Evolutionary conservation across 2,888 invertebrate genomes (phyloP).

Genomic region (Vanessa cardui): DNA sequence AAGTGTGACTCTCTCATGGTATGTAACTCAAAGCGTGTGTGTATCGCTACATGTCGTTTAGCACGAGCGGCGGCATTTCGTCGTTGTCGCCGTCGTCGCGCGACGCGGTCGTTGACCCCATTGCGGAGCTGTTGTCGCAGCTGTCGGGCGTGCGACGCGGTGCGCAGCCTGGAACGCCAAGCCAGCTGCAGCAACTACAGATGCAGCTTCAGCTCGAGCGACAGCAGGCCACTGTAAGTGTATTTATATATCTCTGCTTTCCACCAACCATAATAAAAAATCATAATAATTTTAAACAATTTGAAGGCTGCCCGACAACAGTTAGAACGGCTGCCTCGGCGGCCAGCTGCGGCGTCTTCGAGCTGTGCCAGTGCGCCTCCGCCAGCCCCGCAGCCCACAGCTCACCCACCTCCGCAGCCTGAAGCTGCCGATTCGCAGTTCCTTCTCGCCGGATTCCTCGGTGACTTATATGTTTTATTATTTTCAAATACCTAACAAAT

Average conservation of each 20-base stretch:
- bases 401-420: constrained; percentile 66
- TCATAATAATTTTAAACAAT: background rate
- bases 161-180: constrained; percentile 84
- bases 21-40: constrained; percentile 30
- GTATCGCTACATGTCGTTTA: constrained; percentile 59
- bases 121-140: constrained; percentile 97
- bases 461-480: constrained; percentile 41
- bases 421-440: constrained; percentile 64
- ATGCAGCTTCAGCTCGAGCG: constrained; percentile 96
- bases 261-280: no score
- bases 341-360: constrained; percentile 87
- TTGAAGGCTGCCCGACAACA: constrained; percentile 92
- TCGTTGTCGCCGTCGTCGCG: constrained; percentile 94
- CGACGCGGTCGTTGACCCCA: constrained; percentile 97
- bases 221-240: constrained; percentile 89
- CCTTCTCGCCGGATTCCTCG: constrained; percentile 68
- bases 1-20: constrained; percentile 14
- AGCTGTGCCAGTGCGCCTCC: constrained; percentile 80
- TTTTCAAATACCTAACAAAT: no score
- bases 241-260: background rate
- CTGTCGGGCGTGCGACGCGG: constrained; percentile 95
- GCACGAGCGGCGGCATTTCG: constrained; percentile 92
- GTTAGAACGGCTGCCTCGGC: constrained; percentile 93
- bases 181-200: constrained; percentile 95
- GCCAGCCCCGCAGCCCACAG: constrained; percentile 79